Conservation (phyloP, 1,140 invertebrate genomes). For the Drosophila setifemur region DNA sequence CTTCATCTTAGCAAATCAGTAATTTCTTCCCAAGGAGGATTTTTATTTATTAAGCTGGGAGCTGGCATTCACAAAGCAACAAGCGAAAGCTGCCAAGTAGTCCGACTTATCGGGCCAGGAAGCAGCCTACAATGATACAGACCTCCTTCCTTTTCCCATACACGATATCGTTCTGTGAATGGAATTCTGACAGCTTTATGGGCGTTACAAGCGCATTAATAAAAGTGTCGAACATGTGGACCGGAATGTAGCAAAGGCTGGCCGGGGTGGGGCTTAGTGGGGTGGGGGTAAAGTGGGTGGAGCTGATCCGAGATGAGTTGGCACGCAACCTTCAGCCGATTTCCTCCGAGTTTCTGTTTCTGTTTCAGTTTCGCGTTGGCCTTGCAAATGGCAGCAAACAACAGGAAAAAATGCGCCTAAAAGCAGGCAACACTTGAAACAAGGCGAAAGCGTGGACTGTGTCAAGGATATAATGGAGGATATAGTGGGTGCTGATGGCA, state of each 20-base stretch:
- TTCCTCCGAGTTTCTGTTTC: conserved; percentile 10
- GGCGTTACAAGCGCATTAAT: conserved; percentile 75
- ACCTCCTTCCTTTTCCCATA: background rate
- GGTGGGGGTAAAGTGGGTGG: background rate
- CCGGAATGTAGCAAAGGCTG: background rate
- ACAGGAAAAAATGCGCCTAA: conserved; percentile 42
- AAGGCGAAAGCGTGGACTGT: conserved; percentile 41
- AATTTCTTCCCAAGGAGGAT: background rate
- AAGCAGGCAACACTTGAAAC: conserved; percentile 54
- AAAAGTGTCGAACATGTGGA: conserved; percentile 72
- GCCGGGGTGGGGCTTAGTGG: background rate
- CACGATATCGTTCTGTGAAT: conserved; percentile 64
- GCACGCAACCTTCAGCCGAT: conserved; percentile 60
- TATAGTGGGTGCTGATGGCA: background rate
- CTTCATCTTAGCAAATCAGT: background rate
- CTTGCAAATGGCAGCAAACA: conserved; percentile 48
- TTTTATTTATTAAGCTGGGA: conserved; percentile 68
- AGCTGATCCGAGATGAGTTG: conserved; percentile 27
- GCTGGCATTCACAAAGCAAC: conserved; percentile 23
- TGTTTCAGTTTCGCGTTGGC: conserved; percentile 43
- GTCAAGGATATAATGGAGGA: conserved; percentile 55
- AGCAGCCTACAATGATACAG: conserved; percentile 15
- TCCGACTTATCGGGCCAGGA: conserved; percentile 41
- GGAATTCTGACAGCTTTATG: conserved; percentile 71
- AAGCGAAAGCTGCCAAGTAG: conserved; percentile 14